Evolutionary conservation across 2,797 vertebrate species (phyloP), one percentile per base, ranked within the genome.

Genomic region (Caiman crocodilus): DNA sequence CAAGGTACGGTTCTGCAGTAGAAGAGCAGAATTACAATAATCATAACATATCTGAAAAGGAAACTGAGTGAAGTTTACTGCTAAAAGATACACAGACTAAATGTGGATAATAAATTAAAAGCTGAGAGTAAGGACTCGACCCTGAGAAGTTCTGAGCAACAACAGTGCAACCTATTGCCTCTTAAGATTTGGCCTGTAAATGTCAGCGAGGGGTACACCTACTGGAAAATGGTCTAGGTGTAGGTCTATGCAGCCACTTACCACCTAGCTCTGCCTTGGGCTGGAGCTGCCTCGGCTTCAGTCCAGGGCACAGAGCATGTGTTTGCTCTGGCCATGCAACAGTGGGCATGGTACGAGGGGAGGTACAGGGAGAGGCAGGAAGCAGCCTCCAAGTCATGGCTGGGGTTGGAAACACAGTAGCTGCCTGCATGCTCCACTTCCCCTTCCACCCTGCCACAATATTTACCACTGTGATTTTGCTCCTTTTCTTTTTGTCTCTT

Each of bases 11-110:
- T 59, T 57, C 30, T 0, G 73, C 76, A 42, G 55, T 85, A 55
- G 11, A 42, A 92, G 88, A 73, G 69, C 35, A 82, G 67, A 85
- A 59, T 91, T 91, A 85, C 78, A 23, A 30, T 42, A 76, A 50
- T 50, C 35, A 50, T 73, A 73, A 50, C 23, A 85, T 85, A 92
- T 58, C 74, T 93, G 79, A 85, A 95, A 96, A 18, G 69, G 69
- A 94, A 91, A 92, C 59, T n/a, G 59, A 32, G 90, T 28, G 56
- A 15, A 55, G 17, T 63, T 82, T 83, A 84, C 73, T 0, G 16
- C 61, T 1, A 89, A 87, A 87, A 73, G 57, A 63, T 50, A 21
- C 76, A 42, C 6, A 63, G 13, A 78, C 28, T 59, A 88, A 88
- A 79, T 18, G 82, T 14, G 56, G 32, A 14, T 9, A 28, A 14